Conservation (phyloP, 1,140 invertebrate genomes). For the Drosophila sp. region DNA sequence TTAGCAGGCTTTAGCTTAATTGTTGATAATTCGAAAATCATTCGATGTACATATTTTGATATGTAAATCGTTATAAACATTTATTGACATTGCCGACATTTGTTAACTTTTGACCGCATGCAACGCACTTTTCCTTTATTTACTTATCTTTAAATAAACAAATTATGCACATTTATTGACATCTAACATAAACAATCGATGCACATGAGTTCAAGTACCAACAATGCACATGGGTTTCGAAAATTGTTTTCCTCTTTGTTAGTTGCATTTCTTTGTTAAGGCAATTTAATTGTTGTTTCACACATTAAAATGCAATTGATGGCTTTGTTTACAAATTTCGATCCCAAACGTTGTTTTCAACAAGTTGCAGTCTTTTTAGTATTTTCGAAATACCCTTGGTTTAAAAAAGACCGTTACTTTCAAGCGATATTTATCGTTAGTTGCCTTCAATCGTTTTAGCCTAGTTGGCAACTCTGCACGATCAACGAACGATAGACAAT, state of each 20-base stretch:
- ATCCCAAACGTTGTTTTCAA: neutral
- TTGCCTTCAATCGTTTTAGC: neutral
- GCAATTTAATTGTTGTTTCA: slow-evolving; percentile 12
- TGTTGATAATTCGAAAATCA: slow-evolving; percentile 48
- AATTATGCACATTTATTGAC: slow-evolving; percentile 19
- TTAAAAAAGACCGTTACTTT: neutral
- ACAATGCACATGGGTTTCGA: slow-evolving; percentile 13
- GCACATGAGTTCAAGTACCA: slow-evolving; percentile 22
- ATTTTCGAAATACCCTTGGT: neutral
- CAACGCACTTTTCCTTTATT: slow-evolving; percentile 35
- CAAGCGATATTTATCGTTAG: neutral
- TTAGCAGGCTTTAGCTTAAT: slow-evolving; percentile 43
- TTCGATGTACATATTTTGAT: slow-evolving; percentile 12
- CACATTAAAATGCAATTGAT: slow-evolving; percentile 11
- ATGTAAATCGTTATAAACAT: slow-evolving; percentile 44
- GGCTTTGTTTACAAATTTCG: slow-evolving; percentile 4
- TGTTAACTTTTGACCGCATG: slow-evolving; percentile 32
- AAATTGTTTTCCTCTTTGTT: neutral
- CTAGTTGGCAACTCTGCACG: slow-evolving; percentile 18
- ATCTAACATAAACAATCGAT: slow-evolving; percentile 34
- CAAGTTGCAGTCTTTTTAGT: neutral
- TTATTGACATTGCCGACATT: slow-evolving; percentile 47
- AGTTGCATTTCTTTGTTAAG: neutral
- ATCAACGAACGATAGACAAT: slow-evolving; percentile 43
- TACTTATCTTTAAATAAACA: slow-evolving; percentile 38